Conservation (phyloP, 2,797 vertebrate genomes). For the Zonotrichia albicollis region DNA sequence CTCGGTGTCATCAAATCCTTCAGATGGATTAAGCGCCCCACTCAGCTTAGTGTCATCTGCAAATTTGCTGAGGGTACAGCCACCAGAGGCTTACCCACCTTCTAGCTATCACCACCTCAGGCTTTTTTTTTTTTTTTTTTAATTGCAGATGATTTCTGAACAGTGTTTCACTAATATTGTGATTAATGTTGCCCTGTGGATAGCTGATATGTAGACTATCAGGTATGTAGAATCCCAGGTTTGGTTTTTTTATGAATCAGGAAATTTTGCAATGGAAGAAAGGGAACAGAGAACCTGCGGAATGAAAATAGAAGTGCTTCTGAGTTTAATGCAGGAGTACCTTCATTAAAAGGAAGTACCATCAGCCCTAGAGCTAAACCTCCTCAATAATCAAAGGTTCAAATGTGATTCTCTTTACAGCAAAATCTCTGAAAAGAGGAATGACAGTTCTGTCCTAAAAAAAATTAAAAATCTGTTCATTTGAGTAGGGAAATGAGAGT, state of each 20-base stretch:
- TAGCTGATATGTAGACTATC: no score
- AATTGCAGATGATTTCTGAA: neutral
- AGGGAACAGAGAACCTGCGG: neutral
- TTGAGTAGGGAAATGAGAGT: neutral
- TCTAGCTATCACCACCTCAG: neutral
- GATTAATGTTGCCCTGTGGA: neutral
- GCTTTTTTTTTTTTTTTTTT: no score
- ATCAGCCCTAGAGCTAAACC: neutral
- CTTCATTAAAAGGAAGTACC: neutral
- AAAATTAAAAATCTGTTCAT: neutral
- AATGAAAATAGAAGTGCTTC: neutral
- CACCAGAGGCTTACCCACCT: neutral
- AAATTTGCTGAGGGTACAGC: neutral
- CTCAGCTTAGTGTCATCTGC: neutral
- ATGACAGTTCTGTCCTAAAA: neutral
- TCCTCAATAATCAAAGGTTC: neutral
- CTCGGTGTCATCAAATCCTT: neutral
- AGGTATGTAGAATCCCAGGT: neutral
- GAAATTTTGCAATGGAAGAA: neutral
- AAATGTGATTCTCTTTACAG: neutral
- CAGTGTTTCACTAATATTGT: neutral
- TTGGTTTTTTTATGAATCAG: neutral
- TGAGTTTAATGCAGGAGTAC: neutral
- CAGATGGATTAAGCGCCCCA: neutral
- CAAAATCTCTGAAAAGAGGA: neutral